A percentile compares a stretch with the other conserved stretches of the same genome.
These are phyloP conservation scores for Hirundichthys speculiger DNA, from an alignment of 2,113 vertebrate species.

Conservation along the genomic window DNA sequence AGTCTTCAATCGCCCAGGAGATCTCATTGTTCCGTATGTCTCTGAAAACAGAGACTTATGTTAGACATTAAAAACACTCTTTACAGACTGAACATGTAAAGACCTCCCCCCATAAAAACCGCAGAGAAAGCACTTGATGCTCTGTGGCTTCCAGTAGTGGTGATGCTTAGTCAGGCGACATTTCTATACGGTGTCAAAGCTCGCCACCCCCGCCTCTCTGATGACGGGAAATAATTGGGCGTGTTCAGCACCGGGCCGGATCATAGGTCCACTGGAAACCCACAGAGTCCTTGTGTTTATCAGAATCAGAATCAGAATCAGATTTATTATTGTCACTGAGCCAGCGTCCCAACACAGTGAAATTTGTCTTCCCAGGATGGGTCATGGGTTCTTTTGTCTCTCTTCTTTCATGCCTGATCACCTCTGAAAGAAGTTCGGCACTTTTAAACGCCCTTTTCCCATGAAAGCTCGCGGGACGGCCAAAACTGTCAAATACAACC, in stretches of 20 bases:
- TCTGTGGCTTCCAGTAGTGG: constrained; percentile 12
- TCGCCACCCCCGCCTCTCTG: constrained; percentile 37
- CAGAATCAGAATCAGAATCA: too few relatives aligned
- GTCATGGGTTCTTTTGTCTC: constrained; percentile 60
- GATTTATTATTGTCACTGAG: too few relatives aligned
- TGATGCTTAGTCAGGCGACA: constrained; percentile 12
- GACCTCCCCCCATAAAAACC: not conserved
- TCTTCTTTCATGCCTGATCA: constrained; percentile 70
- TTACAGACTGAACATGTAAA: not conserved
- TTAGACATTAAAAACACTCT: constrained; percentile 9
- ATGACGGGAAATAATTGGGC: constrained; percentile 62
- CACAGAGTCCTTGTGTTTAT: constrained; percentile 57
- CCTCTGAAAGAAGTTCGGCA: constrained; percentile 64
- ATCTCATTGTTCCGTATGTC: constrained; percentile 96
- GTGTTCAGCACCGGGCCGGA: constrained; percentile 49
- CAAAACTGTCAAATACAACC: constrained; percentile 50
- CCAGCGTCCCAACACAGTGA: too few relatives aligned
- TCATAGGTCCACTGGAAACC: constrained; percentile 39
- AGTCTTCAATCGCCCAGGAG: constrained; percentile 98
- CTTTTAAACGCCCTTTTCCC: constrained; percentile 54
- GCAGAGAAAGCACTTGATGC: constrained; percentile 6
- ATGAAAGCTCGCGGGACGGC: constrained; percentile 59
- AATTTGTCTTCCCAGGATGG: too few relatives aligned
- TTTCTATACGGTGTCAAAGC: constrained; percentile 38
- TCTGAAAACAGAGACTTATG: constrained; percentile 71